phyloP scores from a whole-genome alignment of 2,113 vertebrate genomes.

The Notarius lentiginosus region DNA sequence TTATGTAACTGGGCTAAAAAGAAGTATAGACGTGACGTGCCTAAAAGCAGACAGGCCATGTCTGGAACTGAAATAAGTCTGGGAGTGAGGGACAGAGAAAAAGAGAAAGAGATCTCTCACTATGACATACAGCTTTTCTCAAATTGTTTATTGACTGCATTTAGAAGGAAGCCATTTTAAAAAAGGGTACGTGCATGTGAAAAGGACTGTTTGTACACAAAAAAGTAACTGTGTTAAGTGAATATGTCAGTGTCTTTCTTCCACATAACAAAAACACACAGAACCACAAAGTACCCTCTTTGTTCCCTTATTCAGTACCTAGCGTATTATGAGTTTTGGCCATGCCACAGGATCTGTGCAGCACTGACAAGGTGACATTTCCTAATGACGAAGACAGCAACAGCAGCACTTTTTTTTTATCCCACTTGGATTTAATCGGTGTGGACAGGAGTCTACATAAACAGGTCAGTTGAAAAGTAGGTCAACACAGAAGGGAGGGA shows the following conservation, averaged over 20 bases:
- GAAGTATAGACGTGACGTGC: constrained; percentile 13
- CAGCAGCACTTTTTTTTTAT: constrained; percentile 21
- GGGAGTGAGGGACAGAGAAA: constrained; percentile 43
- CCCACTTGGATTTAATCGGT: constrained; percentile 53
- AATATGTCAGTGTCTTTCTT: constrained; percentile 60
- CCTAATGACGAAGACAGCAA: constrained; percentile 34
- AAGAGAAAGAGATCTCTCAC: constrained; percentile 16
- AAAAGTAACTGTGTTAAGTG: constrained; percentile 65
- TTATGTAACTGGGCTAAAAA: constrained; percentile 20
- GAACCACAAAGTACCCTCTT: neutral
- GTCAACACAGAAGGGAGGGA: constrained; percentile 59
- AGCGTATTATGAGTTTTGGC: neutral
- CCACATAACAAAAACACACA: constrained; percentile 36
- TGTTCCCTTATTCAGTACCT: neutral
- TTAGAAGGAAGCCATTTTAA: constrained; percentile 14
- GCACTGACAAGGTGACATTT: constrained; percentile 62
- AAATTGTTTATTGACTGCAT: constrained; percentile 17
- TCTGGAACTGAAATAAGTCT: constrained; percentile 40
- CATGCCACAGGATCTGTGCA: neutral
- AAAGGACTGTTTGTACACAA: constrained; percentile 49
- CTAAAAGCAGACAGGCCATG: constrained; percentile 40
- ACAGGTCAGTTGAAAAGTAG: constrained; percentile 75
- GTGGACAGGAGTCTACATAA: constrained; percentile 60
- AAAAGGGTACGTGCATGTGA: neutral
- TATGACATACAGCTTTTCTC: constrained; percentile 7